Evolutionary conservation across 2,113 vertebrate species (phyloP).

Genomic region (Eudyptes chrysolophus): DNA sequence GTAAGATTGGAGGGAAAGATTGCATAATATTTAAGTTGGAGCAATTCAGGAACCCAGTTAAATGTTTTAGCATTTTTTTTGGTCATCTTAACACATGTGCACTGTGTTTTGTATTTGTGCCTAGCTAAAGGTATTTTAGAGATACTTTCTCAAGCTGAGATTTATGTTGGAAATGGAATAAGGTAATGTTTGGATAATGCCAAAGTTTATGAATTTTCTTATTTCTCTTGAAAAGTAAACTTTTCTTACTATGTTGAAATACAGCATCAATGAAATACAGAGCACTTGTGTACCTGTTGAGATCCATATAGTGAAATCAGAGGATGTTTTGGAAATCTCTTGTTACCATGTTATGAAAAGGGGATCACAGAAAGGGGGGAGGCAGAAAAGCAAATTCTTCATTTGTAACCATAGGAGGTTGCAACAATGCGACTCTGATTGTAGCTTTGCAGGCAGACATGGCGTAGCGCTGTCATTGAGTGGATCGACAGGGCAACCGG

Average conservation of each 20-base stretch:
- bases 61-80: neutral
- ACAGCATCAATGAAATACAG: neutral
- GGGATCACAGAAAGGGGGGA: neutral
- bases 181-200: neutral
- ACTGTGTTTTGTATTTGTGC: neutral
- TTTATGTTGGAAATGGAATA: neutral
- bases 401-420: neutral
- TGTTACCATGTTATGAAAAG: neutral
- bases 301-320: neutral
- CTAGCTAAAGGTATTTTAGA: neutral
- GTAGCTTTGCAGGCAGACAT: neutral
- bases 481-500: fast-evolving
- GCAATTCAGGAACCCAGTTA: neutral
- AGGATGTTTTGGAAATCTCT: neutral
- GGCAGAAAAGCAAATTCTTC: neutral
- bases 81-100: neutral
- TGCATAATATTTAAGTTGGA: neutral
- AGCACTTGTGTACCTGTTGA: neutral
- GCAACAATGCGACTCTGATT: neutral
- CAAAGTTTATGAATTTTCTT: neutral
- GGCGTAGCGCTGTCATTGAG: neutral
- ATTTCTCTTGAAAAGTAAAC: neutral
- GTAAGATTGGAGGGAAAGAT: neutral
- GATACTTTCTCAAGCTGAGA: neutral
- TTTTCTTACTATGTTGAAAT: neutral